phyloP scores from a whole-genome alignment of 2,113 vertebrate genomes.

The Eubucco bourcierii region DNA sequence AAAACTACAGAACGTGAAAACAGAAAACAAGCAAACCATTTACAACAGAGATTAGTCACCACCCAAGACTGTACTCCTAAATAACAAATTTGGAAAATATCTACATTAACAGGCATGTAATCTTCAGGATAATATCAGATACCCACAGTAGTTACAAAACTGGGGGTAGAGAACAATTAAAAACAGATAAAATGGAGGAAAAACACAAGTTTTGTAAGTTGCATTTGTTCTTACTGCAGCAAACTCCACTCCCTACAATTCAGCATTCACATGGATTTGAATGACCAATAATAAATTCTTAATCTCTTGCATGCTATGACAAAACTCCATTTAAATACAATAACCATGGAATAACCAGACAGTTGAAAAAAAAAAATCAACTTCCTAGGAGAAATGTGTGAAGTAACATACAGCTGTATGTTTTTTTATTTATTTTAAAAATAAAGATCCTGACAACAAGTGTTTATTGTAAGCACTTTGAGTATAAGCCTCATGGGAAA shows the following conservation, averaged over 20 bases:
- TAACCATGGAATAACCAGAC: background rate
- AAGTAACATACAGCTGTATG: background rate
- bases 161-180: background rate
- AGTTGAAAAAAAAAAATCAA: background rate
- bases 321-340: background rate
- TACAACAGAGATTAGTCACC: background rate
- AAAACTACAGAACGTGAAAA: slow-evolving; percentile 80
- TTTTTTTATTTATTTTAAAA: background rate
- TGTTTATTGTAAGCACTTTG: background rate
- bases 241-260: rapidly evolving
- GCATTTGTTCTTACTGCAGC: background rate
- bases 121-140: background rate
- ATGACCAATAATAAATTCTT: background rate
- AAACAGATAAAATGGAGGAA: background rate
- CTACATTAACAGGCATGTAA: background rate
- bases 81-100: background rate
- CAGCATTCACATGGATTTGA: background rate
- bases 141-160: background rate
- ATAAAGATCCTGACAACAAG: background rate
- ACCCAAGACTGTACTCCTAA: background rate
- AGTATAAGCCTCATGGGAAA: background rate
- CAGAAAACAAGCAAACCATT: slow-evolving; percentile 28
- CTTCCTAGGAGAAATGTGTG: background rate
- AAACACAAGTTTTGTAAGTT: background rate
- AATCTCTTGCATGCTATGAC: background rate